A percentile compares a stretch with the other conserved stretches of the same genome.
phyloP scores from a whole-genome alignment of 2,797 vertebrate genomes.

The Sebastes taczanowskii region DNA sequence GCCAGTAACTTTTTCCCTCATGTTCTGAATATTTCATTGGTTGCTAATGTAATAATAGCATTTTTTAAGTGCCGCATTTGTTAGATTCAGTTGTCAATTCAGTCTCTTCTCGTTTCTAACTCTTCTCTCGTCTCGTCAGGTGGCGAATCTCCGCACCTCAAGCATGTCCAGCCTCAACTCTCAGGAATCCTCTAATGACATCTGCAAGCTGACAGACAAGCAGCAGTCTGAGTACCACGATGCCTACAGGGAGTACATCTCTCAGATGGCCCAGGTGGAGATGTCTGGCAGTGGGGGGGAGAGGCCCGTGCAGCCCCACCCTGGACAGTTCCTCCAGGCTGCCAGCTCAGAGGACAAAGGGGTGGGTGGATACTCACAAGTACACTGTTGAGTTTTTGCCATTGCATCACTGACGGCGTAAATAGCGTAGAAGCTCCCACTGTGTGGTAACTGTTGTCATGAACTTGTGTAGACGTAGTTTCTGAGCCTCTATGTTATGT shows the following conservation, averaged over 20 bases:
- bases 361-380: conserved; percentile 63
- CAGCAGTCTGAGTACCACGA: conserved; percentile 97
- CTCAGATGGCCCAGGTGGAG: conserved; percentile 96
- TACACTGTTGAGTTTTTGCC: conserved; percentile 18
- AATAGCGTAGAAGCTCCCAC: neutral
- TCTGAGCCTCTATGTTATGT: conserved; percentile 4
- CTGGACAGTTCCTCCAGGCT: conserved; percentile 84
- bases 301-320: conserved; percentile 87
- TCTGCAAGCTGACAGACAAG: conserved; percentile 96
- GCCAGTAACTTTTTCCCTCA: conserved; percentile 10
- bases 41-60: neutral
- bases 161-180: conserved; percentile 98
- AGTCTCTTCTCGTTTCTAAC: too few relatives aligned
- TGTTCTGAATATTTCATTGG: conserved; percentile 4
- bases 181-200: conserved; percentile 97
- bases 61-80: neutral
- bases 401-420: neutral
- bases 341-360: conserved; percentile 86
- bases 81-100: neutral
- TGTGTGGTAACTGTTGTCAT: neutral
- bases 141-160: conserved; percentile 87
- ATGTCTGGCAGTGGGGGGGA: conserved; percentile 83
- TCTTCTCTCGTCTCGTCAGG: conserved; percentile 75
- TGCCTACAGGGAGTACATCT: conserved; percentile 97
- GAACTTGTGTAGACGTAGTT: neutral